Evolutionary conservation across 2,797 vertebrate species (phyloP).

Genomic region (Eptatretus atami): DNA sequence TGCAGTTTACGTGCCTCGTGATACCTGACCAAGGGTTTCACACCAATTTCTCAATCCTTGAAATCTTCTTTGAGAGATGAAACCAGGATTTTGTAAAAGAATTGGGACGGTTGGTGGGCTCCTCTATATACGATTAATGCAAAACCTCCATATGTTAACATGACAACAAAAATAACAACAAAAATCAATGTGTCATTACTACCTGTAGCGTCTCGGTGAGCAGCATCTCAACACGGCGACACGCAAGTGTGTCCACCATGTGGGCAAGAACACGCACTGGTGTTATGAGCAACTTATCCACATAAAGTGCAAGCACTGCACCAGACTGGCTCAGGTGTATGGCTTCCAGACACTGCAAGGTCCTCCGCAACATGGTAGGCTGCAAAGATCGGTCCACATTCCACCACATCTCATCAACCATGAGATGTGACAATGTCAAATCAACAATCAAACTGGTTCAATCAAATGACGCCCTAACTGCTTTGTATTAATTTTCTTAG

Average conservation of each 20-base stretch:
- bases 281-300: constrained; percentile 60
- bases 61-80: no score
- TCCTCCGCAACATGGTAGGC: constrained; percentile 70
- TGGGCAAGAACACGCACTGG: constrained; percentile 71
- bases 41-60: no score
- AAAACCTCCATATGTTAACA: no score
- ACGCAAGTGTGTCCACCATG: constrained; percentile 79
- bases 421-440: no score
- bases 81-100: no score
- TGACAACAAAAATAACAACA: not conserved
- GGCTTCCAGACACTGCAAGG: constrained; percentile 69
- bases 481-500: no score
- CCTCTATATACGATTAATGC: no score
- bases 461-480: no score
- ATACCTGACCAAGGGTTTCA: no score
- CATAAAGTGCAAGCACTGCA: constrained; percentile 51
- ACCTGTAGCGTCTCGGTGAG: constrained; percentile 75
- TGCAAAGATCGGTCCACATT: constrained; percentile 11
- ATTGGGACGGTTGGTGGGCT: no score
- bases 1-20: no score
- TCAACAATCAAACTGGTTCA: no score
- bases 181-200: constrained; percentile 1
- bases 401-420: not conserved
- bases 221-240: constrained; percentile 83
- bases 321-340: constrained; percentile 94